phyloP scores from a whole-genome alignment of 2,113 vertebrate species.

The Grallaria varia region DNA sequence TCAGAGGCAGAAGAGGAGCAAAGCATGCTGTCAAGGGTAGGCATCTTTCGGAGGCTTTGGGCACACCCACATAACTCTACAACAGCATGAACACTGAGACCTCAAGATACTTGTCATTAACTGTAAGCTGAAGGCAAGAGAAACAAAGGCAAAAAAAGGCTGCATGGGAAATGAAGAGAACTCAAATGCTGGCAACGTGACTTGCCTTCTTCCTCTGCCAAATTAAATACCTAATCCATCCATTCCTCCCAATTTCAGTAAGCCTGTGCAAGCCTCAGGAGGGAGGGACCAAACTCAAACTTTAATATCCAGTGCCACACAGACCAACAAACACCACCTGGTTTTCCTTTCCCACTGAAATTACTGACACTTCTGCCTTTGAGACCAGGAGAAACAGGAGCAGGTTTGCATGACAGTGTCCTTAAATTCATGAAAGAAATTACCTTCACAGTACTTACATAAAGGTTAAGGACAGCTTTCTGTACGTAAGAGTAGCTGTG shows the following conservation, averaged over 20 bases:
- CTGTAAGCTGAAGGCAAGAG: background rate
- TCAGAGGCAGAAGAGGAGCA: background rate
- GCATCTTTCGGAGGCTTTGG: background rate
- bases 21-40: background rate
- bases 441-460: background rate
- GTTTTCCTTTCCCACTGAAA: background rate
- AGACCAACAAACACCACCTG: background rate
- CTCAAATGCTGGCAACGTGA: background rate
- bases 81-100: background rate
- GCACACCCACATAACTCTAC: background rate
- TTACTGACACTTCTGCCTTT: background rate
- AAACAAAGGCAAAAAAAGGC: background rate
- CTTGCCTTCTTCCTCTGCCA: background rate
- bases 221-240: background rate
- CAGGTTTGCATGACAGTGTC: background rate
- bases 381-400: background rate
- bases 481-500: background rate
- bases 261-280: background rate
- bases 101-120: constrained; percentile 7
- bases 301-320: background rate
- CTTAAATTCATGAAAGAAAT: background rate
- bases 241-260: background rate
- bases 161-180: background rate
- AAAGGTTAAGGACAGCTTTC: background rate
- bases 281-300: background rate